These are phyloP conservation scores for Sycon ciliatum DNA, from an alignment of 37 sponge, comb jelly and placozoan species.

Conservation along the genomic window DNA sequence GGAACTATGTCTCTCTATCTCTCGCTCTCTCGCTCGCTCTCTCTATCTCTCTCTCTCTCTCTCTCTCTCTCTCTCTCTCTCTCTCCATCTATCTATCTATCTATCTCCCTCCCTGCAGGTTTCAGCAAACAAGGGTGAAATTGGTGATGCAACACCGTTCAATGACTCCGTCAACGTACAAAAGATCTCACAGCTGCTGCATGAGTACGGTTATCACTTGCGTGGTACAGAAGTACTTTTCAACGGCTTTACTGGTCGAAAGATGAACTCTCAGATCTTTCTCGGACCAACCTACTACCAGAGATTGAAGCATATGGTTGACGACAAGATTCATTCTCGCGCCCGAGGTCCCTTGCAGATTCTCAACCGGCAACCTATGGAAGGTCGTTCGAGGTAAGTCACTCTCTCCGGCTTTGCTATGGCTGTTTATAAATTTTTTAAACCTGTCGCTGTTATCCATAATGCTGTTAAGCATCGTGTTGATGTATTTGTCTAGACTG, in stretches of 20 bases:
- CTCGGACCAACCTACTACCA: constrained; percentile 99
- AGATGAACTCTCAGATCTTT: constrained; percentile 96
- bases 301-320: constrained; percentile 99
- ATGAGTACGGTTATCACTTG: constrained; percentile 87
- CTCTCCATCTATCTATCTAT: no score
- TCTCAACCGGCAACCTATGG: constrained; percentile 96
- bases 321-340: constrained; percentile 97
- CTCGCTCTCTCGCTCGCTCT: no score
- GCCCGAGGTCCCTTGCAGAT: constrained; percentile 94
- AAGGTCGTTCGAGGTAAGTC: constrained; percentile 86
- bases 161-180: constrained; percentile 98
- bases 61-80: no score
- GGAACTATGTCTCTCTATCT: no score
- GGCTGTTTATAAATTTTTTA: not conserved
- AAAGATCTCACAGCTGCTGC: constrained; percentile 89
- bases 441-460: not conserved
- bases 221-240: constrained; percentile 97
- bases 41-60: no score
- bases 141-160: constrained; percentile 99
- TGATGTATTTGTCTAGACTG: not conserved
- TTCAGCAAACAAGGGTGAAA: constrained; percentile 97
- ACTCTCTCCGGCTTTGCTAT: no score
- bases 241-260: constrained; percentile 98
- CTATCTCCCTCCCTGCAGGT: constrained; percentile 52
- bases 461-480: not conserved